A percentile compares a stretch with the other conserved stretches of the same genome.
phyloP scores from a whole-genome alignment of 2,888 invertebrate species.

The Craniophora ligustri region DNA sequence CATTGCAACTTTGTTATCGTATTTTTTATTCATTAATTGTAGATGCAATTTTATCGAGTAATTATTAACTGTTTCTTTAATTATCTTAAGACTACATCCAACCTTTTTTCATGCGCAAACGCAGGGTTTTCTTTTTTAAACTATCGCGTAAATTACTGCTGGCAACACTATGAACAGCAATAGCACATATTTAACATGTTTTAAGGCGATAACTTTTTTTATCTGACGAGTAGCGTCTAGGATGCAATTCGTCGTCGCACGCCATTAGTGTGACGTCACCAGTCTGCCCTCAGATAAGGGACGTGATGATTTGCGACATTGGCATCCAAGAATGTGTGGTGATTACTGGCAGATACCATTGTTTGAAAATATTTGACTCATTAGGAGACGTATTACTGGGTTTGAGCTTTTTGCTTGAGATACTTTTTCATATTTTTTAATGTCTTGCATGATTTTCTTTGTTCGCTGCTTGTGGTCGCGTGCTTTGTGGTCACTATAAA shows the following conservation, averaged over 20 bases:
- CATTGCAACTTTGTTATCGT: too few relatives aligned
- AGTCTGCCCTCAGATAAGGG: constrained; percentile 46
- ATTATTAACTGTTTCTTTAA: too few relatives aligned
- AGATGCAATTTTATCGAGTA: too few relatives aligned
- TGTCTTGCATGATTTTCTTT: background rate
- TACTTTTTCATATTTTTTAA: background rate
- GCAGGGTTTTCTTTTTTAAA: too few relatives aligned
- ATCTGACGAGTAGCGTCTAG: constrained; percentile 6
- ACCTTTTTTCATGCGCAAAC: too few relatives aligned
- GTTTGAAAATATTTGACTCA: constrained; percentile 28
- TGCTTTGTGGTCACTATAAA: background rate
- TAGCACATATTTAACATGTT: constrained; percentile 27
- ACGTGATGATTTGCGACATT: constrained; percentile 63
- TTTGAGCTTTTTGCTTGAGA: background rate
- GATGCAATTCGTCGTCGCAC: constrained; percentile 36
- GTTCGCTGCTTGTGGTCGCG: background rate
- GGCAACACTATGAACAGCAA: constrained; percentile 13
- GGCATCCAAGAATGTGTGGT: constrained; percentile 60
- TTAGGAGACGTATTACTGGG: constrained; percentile 15
- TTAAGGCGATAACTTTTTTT: constrained; percentile 15
- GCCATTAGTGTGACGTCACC: constrained; percentile 27
- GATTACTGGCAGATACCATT: constrained; percentile 40
- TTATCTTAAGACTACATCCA: too few relatives aligned
- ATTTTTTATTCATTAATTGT: too few relatives aligned
- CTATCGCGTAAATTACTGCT: background rate